Base-by-base conservation (phyloP, 2,888 invertebrate species). In the Hydroisotoma schaefferi region DNA sequence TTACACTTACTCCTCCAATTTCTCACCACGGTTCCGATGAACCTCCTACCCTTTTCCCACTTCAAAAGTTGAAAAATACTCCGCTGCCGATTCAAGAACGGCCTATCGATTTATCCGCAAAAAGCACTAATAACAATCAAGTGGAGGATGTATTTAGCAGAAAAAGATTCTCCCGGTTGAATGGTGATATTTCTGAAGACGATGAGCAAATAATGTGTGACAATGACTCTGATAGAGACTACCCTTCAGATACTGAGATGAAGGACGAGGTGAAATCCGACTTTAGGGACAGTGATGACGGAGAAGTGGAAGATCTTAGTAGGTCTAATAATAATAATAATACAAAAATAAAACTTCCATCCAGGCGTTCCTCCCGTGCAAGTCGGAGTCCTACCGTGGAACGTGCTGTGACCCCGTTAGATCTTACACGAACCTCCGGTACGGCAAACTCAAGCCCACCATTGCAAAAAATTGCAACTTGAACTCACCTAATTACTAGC, bases 21-120 rank as follows among this genome's bases (percentile, higher is more conserved):
- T 69, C 69, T 56, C 67, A 68, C 37, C 69, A 71, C 57, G 68
- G 69, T 47, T 66, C 71, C 18, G 71, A 69, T 48, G 71, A 70
- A 27, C 59, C 65, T 54, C 59, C 65, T 54, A 61, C 60, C 18
- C 61, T 65, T 23, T 57, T 67, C 15, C 56, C 61, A 43, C 28
- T 61, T 51, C 60, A 59, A 40, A 69, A 67, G 56, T 55, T 69
- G 22, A 57, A 61, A 8, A 58, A 55, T 37, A 37, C 57, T 15
- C 65, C 68, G 8, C 44, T 65, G 28, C 65, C 68, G 8, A 47
- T 65, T 29, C 68, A 68, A 62, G 70, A 68, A 33, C 57, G 56
- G 53, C 67, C 70, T 1, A 67, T 70, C 43, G 70, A 68, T 47
- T 57, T 68, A 23, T 68, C 69, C 27, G 67, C 67, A 10, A 61